Percentiles rank a stretch among this genome's conserved stretches.
Evolutionary conservation across 2,888 invertebrate species (phyloP).

Genomic region (Ditylenchus weischeri): DNA sequence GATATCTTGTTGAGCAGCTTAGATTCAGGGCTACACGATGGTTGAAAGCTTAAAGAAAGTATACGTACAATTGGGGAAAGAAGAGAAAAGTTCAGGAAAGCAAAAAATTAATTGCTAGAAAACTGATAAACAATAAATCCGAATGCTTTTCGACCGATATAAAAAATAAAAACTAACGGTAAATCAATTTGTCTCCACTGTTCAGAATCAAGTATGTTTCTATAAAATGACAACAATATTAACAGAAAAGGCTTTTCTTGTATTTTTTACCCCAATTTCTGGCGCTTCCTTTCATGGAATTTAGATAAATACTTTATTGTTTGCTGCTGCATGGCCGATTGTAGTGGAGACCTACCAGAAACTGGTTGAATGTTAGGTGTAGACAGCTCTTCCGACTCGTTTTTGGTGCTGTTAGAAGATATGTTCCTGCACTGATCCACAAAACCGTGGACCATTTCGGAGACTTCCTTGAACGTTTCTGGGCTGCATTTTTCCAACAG

Average conservation of each 20-base stretch:
- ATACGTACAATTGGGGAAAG: too few species aligned
- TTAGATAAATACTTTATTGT: conserved; percentile 84
- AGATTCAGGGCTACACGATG: too few species aligned
- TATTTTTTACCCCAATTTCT: conserved; percentile 68
- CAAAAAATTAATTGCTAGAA: too few species aligned
- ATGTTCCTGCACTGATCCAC: conserved; percentile 24
- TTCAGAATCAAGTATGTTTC: conserved; percentile 79
- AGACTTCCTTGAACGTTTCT: conserved; percentile 74
- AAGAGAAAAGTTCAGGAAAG: too few species aligned
- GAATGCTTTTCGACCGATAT: too few species aligned
- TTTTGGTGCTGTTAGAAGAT: neutral
- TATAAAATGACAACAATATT: conserved; percentile 13
- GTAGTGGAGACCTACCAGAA: conserved; percentile 27
- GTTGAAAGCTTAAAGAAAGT: too few species aligned
- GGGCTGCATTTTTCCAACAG: conserved; percentile 72
- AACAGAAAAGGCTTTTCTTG: neutral
- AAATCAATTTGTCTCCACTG: conserved; percentile 90
- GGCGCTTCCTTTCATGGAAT: conserved; percentile 83
- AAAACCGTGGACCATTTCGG: conserved; percentile 75
- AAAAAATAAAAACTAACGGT: conserved; percentile 61
- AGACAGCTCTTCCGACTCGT: neutral
- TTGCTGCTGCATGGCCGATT: conserved; percentile 63
- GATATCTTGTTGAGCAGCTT: too few species aligned
- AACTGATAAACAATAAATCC: too few species aligned
- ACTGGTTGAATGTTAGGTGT: neutral